phyloP scores from a whole-genome alignment of 2,113 vertebrate genomes.

The Petroica traversi region DNA sequence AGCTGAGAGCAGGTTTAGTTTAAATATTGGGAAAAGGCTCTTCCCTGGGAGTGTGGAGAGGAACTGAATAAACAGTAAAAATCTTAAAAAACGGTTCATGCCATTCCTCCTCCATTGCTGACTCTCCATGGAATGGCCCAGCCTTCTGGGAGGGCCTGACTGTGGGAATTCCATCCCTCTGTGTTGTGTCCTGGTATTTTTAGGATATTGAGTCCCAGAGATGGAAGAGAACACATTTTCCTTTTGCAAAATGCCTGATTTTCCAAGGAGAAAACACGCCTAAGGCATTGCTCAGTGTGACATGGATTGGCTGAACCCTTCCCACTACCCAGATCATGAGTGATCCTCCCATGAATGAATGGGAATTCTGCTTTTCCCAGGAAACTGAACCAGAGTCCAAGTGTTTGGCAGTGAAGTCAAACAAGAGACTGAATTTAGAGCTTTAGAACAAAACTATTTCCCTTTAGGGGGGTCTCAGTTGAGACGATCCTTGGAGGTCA shows the following conservation, averaged over 20 bases:
- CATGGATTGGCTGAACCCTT: neutral
- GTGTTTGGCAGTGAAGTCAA: neutral
- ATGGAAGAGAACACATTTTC: neutral
- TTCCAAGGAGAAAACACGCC: neutral
- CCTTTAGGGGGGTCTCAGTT: neutral
- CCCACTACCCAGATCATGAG: neutral
- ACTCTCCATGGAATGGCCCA: neutral
- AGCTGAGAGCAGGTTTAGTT: neutral
- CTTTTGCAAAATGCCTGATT: neutral
- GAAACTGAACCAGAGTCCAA: neutral
- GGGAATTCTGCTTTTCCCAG: neutral
- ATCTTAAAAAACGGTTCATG: neutral
- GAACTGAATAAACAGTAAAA: rapidly evolving
- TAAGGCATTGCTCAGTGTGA: neutral
- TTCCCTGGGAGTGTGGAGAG: neutral
- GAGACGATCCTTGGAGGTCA: neutral
- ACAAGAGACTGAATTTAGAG: neutral
- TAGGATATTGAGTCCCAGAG: neutral
- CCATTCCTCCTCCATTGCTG: neutral
- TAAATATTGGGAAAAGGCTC: neutral
- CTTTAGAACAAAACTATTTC: neutral
- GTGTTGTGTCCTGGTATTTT: neutral
- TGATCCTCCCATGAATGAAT: too few species aligned
- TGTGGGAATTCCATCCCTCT: neutral
- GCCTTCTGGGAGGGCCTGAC: neutral